A percentile compares a stretch with the other conserved stretches of the same genome.
These are phyloP conservation scores for Brienomyrus brachyistius DNA, from an alignment of 2,113 vertebrate genomes.

Conservation along the genomic window DNA sequence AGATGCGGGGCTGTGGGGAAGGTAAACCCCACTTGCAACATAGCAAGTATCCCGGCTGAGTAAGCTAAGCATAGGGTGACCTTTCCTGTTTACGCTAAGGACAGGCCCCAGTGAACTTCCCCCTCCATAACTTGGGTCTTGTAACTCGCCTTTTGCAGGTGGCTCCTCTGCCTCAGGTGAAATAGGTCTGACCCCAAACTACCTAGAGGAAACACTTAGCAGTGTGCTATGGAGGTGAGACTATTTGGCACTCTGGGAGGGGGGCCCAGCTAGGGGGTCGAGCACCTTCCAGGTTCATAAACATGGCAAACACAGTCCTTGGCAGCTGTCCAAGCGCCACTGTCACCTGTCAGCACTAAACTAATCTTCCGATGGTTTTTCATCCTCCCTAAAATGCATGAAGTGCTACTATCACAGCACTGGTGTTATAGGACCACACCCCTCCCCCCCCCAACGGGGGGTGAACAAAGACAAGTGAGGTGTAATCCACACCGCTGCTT, in stretches of 20 bases:
- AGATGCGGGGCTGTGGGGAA: background rate
- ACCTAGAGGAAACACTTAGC: background rate
- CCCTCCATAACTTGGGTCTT: background rate
- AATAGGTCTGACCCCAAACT: background rate
- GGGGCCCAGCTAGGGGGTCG: background rate
- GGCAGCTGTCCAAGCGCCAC: background rate
- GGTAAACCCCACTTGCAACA: background rate
- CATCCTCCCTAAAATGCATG: background rate
- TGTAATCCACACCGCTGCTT: background rate
- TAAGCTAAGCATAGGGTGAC: background rate
- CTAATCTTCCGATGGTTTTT: background rate
- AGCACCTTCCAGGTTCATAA: background rate
- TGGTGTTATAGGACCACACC: background rate
- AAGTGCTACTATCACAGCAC: background rate
- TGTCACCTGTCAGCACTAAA: background rate
- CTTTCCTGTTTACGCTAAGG: background rate
- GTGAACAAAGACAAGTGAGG: background rate
- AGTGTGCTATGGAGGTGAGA: background rate
- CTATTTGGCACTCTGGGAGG: background rate
- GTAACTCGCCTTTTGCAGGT: background rate
- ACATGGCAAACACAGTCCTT: background rate
- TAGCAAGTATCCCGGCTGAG: background rate
- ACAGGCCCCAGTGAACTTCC: background rate
- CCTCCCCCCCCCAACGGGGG: background rate
- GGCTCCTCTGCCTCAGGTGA: background rate